Evolutionary conservation across 2,113 vertebrate species (phyloP).

Genomic region (Peucedramus taeniatus): DNA sequence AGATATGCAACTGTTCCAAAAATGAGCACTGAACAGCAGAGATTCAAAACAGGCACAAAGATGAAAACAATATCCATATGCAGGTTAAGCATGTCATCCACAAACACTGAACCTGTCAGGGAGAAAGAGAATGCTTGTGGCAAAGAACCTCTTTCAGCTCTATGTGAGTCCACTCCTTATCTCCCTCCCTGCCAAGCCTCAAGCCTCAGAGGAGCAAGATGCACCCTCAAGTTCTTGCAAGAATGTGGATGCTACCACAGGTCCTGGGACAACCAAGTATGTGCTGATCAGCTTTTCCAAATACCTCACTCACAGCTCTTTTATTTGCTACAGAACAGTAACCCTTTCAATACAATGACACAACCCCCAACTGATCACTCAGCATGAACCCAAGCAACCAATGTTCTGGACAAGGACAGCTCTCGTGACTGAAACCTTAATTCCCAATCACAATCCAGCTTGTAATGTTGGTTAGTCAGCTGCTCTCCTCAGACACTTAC

Average conservation of each 20-base stretch:
- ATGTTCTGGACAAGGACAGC: neutral
- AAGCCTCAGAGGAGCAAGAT: neutral
- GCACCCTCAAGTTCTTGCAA: neutral
- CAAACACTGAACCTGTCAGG: neutral
- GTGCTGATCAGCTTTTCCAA: neutral
- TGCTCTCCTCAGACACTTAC: neutral
- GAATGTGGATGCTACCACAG: neutral
- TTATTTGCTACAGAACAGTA: neutral
- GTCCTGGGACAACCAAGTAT: neutral
- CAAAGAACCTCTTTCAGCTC: neutral
- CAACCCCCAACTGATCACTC: neutral
- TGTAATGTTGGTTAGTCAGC: neutral
- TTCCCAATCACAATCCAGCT: neutral
- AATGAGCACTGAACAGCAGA: conserved; percentile 1
- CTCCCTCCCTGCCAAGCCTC: neutral
- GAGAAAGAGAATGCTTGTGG: neutral
- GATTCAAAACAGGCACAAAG: neutral
- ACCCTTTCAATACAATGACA: neutral
- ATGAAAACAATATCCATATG: neutral
- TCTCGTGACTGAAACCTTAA: neutral
- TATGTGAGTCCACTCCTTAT: neutral
- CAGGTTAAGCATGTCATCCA: neutral
- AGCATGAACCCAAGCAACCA: neutral
- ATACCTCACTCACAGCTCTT: neutral
- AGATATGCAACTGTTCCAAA: neutral